A percentile compares a stretch with the other conserved stretches of the same genome.
phyloP scores from a whole-genome alignment of 1,140 invertebrate genomes.

The Zaprionus davidi region DNA sequence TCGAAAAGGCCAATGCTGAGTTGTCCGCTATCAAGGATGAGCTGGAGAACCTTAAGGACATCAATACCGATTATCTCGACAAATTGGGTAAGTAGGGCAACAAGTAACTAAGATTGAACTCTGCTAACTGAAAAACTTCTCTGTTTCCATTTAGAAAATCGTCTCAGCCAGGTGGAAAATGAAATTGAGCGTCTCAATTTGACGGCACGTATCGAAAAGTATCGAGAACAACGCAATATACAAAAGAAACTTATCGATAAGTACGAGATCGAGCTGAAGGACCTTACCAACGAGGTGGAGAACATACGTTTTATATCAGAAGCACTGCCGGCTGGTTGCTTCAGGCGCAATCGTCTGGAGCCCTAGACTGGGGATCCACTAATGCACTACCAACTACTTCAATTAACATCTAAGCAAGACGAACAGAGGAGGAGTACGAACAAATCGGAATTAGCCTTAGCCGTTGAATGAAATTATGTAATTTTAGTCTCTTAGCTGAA shows the following conservation, averaged over 20 bases:
- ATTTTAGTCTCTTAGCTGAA: slow-evolving; percentile 79
- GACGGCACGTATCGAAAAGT: slow-evolving; percentile 89
- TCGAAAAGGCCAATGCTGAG: slow-evolving; percentile 91
- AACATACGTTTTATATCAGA: slow-evolving; percentile 94
- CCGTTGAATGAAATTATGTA: slow-evolving; percentile 79
- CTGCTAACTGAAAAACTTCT: background rate
- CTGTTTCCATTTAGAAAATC: slow-evolving; percentile 86
- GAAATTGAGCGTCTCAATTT: slow-evolving; percentile 90
- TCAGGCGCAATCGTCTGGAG: slow-evolving; percentile 88
- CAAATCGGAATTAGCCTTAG: slow-evolving; percentile 71
- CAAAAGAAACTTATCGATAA: slow-evolving; percentile 92
- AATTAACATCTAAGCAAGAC: slow-evolving; percentile 70
- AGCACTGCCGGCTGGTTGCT: slow-evolving; percentile 93
- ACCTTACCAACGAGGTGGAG: slow-evolving; percentile 91
- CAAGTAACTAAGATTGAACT: background rate
- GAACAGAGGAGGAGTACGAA: slow-evolving; percentile 49
- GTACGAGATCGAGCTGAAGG: slow-evolving; percentile 91
- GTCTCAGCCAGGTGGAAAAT: slow-evolving; percentile 90
- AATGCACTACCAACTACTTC: slow-evolving; percentile 74
- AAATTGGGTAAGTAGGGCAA: slow-evolving; percentile 84
- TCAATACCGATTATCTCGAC: slow-evolving; percentile 89
- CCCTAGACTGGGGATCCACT: slow-evolving; percentile 75
- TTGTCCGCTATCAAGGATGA: slow-evolving; percentile 92
- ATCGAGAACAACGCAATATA: slow-evolving; percentile 89
- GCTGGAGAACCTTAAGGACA: slow-evolving; percentile 90